Evolutionary conservation across 2,113 vertebrate genomes (phyloP).

Genomic region (Lycaon pictus): DNA sequence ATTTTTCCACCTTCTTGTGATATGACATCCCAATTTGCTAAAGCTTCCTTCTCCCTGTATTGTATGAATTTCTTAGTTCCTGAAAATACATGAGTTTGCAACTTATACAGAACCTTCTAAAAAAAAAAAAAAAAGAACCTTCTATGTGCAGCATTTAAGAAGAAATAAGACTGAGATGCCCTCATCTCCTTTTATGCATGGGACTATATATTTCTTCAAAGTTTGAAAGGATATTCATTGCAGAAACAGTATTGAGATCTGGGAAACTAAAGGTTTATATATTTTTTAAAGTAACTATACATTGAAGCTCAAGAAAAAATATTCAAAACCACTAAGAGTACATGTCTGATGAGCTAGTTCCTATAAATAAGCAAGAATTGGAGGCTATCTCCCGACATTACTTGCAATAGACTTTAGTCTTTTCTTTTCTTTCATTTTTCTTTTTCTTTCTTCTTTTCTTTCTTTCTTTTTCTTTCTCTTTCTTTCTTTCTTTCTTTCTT

Average conservation of each 20-base stretch:
- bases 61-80: neutral
- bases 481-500: neutral
- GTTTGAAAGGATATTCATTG: neutral
- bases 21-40: neutral
- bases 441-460: neutral
- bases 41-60: neutral
- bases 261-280: neutral
- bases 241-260: neutral
- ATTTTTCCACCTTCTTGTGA: neutral
- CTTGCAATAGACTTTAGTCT: neutral
- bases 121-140: neutral
- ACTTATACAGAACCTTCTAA: neutral
- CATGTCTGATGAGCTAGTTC: neutral
- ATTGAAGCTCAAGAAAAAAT: neutral
- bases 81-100: neutral
- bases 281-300: neutral
- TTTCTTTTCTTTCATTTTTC: slow-evolving; percentile 29
- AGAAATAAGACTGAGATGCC: neutral
- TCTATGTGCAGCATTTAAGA: neutral
- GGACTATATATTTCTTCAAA: neutral
- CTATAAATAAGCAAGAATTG: neutral
- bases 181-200: neutral
- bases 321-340: neutral
- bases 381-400: neutral
- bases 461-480: rapidly evolving